A percentile compares a stretch with the other conserved stretches of the same genome.
These are phyloP conservation scores for Scaptomyza hsui DNA, from an alignment of 1,140 invertebrate genomes.

Conservation along the genomic window DNA sequence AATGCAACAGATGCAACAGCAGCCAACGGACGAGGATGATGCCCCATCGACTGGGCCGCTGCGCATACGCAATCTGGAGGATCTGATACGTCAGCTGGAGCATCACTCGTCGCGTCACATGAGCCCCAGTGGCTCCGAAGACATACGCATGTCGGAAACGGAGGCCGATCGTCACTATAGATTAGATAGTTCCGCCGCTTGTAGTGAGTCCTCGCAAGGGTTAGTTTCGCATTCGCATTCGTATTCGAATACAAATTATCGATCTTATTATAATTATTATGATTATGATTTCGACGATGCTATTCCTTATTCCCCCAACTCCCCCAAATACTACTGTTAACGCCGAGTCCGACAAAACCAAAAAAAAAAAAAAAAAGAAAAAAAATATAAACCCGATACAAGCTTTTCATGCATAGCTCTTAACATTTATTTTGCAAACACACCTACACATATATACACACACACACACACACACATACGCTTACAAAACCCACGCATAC, in stretches of 20 bases:
- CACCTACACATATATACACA: conserved; percentile 7
- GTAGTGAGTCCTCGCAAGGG: conserved; percentile 90
- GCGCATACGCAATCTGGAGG: conserved; percentile 95
- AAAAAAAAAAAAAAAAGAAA: too few relatives aligned
- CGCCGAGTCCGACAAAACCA: conserved; percentile 32
- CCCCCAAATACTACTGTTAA: conserved; percentile 2
- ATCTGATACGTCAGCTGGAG: conserved; percentile 94
- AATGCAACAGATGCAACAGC: conserved; percentile 46
- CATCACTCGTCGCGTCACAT: conserved; percentile 94
- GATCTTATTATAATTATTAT: not conserved
- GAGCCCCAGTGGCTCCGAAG: conserved; percentile 95
- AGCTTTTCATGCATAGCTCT: conserved; percentile 40
- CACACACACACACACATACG: not conserved
- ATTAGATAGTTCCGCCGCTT: conserved; percentile 91
- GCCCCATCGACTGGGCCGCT: conserved; percentile 89
- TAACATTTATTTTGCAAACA: conserved; percentile 39
- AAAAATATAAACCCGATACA: conserved; percentile 30
- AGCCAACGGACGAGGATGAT: conserved; percentile 87
- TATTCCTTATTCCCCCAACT: not conserved
- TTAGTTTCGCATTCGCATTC: conserved; percentile 83
- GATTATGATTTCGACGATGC: conserved; percentile 13
- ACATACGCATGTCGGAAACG: conserved; percentile 95
- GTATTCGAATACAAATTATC: not conserved
- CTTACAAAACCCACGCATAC: conserved; percentile 2
- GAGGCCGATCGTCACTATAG: conserved; percentile 95